Evolutionary conservation across 2,888 invertebrate species (phyloP).

Genomic region (Acronicta leporina): DNA sequence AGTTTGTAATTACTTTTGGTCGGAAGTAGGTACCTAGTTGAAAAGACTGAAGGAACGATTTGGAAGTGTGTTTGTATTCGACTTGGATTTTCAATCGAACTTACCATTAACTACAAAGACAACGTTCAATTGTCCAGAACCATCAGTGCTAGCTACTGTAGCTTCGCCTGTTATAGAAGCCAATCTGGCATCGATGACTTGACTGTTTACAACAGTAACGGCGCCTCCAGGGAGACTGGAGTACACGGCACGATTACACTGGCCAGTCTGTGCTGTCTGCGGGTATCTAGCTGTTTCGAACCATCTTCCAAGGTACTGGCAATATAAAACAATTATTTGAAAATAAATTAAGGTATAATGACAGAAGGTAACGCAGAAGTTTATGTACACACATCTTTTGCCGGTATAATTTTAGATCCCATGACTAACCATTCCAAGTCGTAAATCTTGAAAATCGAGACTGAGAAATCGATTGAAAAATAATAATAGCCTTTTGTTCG

Average conservation of each 20-base stretch:
- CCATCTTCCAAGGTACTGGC: constrained; percentile 82
- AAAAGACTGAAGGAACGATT: too few species aligned
- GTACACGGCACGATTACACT: constrained; percentile 90
- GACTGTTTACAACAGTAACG: constrained; percentile 65
- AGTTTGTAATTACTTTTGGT: too few species aligned
- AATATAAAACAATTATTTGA: neutral
- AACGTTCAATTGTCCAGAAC: constrained; percentile 87
- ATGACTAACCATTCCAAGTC: too few species aligned
- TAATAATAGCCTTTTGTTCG: too few species aligned
- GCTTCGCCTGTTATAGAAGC: constrained; percentile 86
- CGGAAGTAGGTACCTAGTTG: too few species aligned
- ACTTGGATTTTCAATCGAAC: constrained; percentile 13
- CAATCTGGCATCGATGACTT: constrained; percentile 78
- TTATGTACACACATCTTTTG: too few species aligned
- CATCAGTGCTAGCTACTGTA: constrained; percentile 75
- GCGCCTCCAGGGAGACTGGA: constrained; percentile 52
- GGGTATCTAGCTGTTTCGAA: constrained; percentile 91
- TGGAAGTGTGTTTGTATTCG: too few species aligned
- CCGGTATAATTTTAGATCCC: too few species aligned
- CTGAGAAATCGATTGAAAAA: too few species aligned
- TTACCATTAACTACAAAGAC: constrained; percentile 85
- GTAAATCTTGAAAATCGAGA: too few species aligned
- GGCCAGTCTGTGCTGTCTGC: constrained; percentile 88
- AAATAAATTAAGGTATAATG: neutral
- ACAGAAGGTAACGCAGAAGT: too few species aligned